These are phyloP conservation scores for Oncorhynchus kisutch DNA, from an alignment of 2,113 vertebrate species.

Conservation along the genomic window DNA sequence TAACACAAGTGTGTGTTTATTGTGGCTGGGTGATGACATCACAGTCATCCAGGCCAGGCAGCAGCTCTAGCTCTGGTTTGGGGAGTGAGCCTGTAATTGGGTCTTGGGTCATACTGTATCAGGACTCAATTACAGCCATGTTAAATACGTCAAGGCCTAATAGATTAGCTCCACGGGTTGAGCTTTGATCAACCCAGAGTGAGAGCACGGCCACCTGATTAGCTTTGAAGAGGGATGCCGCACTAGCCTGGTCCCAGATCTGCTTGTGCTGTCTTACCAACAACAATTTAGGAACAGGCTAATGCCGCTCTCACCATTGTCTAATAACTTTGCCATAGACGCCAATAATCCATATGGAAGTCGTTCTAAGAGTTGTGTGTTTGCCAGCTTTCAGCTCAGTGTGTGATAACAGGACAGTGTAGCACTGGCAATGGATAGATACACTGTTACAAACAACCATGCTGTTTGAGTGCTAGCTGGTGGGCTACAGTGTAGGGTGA, in stretches of 20 bases:
- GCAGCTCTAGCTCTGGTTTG: conserved; percentile 9
- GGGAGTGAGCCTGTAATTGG: conserved; percentile 51
- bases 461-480: conserved; percentile 17
- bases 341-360: conserved; percentile 39
- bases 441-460: conserved; percentile 25
- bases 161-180: background rate
- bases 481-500: conserved; percentile 15
- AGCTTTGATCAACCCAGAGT: conserved; percentile 39
- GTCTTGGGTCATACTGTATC: conserved; percentile 14
- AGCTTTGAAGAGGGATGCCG: too few relatives aligned
- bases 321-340: conserved; percentile 37
- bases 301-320: conserved; percentile 31
- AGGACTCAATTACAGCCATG: conserved; percentile 7
- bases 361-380: conserved; percentile 31
- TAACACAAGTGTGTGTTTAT: conserved; percentile 48
- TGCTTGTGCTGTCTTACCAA: too few relatives aligned
- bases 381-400: conserved; percentile 46
- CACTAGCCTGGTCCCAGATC: conserved; percentile 2
- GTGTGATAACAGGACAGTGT: conserved; percentile 24
- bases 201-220: conserved; percentile 1
- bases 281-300: too few relatives aligned
- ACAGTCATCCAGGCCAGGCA: conserved; percentile 14
- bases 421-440: background rate
- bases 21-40: conserved; percentile 41
- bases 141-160: conserved; percentile 7